These are phyloP conservation scores for Lithodes maja DNA, from an alignment of 2,888 invertebrate genomes.

Conservation along the genomic window DNA sequence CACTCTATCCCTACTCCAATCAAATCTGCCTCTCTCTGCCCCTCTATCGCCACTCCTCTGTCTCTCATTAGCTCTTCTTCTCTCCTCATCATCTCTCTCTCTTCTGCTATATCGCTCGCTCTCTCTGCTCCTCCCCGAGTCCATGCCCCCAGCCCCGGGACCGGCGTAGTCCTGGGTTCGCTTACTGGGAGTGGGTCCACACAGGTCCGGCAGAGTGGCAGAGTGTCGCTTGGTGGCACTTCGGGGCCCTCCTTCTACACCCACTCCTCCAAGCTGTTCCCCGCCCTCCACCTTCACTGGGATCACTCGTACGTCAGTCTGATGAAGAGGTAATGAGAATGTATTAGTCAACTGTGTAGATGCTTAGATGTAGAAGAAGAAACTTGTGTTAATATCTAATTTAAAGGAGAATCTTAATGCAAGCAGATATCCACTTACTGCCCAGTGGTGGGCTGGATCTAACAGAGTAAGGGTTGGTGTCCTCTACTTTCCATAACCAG, in stretches of 20 bases:
- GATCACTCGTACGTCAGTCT: conserved; percentile 67
- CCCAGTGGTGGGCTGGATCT: too few species aligned
- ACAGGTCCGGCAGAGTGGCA: conserved; percentile 43
- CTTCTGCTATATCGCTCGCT: conserved; percentile 18
- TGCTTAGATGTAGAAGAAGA: too few species aligned
- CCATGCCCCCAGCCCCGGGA: conserved; percentile 14
- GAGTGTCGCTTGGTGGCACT: conserved; percentile 55
- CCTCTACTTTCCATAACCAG: too few species aligned
- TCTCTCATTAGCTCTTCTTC: neutral
- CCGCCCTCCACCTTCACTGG: conserved; percentile 67
- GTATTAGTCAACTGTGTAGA: too few species aligned
- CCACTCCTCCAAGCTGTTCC: neutral
- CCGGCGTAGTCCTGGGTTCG: conserved; percentile 41
- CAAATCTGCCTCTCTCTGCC: neutral
- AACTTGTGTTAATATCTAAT: too few species aligned
- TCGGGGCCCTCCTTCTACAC: conserved; percentile 24
- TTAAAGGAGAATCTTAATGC: too few species aligned
- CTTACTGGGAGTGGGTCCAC: conserved; percentile 53
- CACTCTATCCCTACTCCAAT: neutral
- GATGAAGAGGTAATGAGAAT: neutral
- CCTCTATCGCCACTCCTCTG: neutral
- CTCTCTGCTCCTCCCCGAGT: neutral
- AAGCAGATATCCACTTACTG: too few species aligned
- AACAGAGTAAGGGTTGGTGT: too few species aligned
- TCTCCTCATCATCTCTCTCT: neutral